Evolutionary conservation across 2,113 vertebrate genomes (phyloP), one percentile per base, ranked within the genome.

Genomic region (Camarhynchus parvulus): DNA sequence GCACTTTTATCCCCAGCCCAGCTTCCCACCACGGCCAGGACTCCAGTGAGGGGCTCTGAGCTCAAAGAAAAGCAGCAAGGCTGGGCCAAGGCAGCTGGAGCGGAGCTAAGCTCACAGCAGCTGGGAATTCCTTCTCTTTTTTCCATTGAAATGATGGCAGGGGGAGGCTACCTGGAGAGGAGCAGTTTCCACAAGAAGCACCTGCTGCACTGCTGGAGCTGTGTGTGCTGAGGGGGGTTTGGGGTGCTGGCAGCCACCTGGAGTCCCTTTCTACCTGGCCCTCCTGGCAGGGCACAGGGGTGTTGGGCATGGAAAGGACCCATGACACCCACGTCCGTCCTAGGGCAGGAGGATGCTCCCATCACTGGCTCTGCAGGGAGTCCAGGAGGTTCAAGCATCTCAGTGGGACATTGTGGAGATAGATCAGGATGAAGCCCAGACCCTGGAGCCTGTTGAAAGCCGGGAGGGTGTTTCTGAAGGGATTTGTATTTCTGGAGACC

Each of bases 11-110:
- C 76, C 41, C 55, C 58, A 59, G 67, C 73, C 59, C 7, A 10
- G 72, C 64, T 95, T 94, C 83, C 94, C 68, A 74, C 59, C 22
- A 8, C 0, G 3, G 64, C 94, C 3, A 0, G 61, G 74, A 83
- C 81, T 82, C 73, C 89, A 46, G 87, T 2, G 5, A 91, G 89
- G 70, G 79, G 78, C 92, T 95, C 53, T 68, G 87, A 95, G 89
- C 82, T 92, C 89, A 81, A 83, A 96, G 79, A 22, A 41, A 46
- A 69, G 80, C 9, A 0, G 49, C 6, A 1, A 15, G 46, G 55
- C 78, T 72, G 69, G 95, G 74, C 90, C 55, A 13, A 73, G 70
- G 75, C 85, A 74, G 88, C 63, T 68, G 75, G 63, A 93, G 82
- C 4, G 0, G 21, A 0, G 0, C 72, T 63, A 62, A 91, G 76